Evolutionary conservation across 2,113 vertebrate species (phyloP).

Genomic region (Epinephelus lanceolatus): DNA sequence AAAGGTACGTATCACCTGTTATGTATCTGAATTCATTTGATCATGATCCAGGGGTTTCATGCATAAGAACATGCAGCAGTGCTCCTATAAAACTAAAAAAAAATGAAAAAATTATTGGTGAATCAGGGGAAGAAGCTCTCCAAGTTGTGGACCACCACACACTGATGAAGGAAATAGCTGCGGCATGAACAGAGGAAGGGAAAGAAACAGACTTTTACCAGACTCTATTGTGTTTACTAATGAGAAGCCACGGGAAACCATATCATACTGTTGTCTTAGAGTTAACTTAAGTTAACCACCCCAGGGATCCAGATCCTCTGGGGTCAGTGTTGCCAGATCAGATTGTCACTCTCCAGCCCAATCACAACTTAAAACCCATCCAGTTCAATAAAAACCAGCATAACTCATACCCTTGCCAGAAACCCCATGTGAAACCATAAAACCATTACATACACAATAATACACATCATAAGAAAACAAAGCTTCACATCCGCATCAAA

Average conservation of each 20-base stretch:
- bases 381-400: too few relatives aligned
- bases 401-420: too few relatives aligned
- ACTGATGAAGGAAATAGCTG: constrained; percentile 71
- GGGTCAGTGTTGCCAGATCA: too few relatives aligned
- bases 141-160: constrained; percentile 45
- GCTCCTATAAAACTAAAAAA: constrained; percentile 39
- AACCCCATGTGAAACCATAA: too few relatives aligned
- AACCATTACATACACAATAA: too few relatives aligned
- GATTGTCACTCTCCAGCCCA: too few relatives aligned
- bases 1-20: constrained; percentile 86
- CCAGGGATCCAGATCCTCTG: too few relatives aligned
- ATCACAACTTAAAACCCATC: too few relatives aligned
- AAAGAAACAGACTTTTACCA: constrained; percentile 55
- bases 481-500: neutral
- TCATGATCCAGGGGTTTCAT: neutral
- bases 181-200: constrained; percentile 49
- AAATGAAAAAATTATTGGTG: neutral
- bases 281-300: neutral
- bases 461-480: neutral
- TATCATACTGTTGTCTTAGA: constrained; percentile 3
- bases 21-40: neutral
- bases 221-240: constrained; percentile 45
- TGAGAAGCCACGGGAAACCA: constrained; percentile 45
- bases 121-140: constrained; percentile 53
- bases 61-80: constrained; percentile 21